Evolutionary conservation across 2,888 invertebrate species (phyloP), one percentile per base, ranked within the genome.

Genomic region (Podabrus alpinus): DNA sequence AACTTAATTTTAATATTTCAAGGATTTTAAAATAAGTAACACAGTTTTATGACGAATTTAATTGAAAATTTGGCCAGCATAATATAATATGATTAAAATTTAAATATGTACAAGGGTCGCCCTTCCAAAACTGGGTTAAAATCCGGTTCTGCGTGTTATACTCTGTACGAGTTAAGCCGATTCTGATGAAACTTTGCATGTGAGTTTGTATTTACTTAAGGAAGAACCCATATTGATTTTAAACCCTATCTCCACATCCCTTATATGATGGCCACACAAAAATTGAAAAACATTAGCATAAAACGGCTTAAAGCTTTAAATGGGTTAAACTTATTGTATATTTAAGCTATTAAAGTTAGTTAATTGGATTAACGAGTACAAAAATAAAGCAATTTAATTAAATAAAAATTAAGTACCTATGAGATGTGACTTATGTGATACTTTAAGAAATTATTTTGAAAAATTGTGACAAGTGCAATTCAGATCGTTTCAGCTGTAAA

Each of bases 381-480:
- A 45, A 13, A n/a, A 2, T 7, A 45, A 45, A 45, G n/a, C 5
- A 45, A 45, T 21, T 21, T 21, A 45, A 45, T 45, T 7, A 45
- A 45, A 7, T 3, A 15, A 61, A 15, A 61, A 61, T 17, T 15
- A 61, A 62, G 62, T 15, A 11, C n/a, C n/a, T n/a, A n/a, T 0
- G 62, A 62, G 13, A 62, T 62, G 19, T 17, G 24, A 66, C 62
- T 64, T 64, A 19, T 64, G 21, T 15, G 62, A 21, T 64, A 17
- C 21, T 64, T 64, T 64, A 64, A 64, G 62, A 64, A 64, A 64
- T 64, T 64, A 64, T 64, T 64, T 64, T 62, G 60, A 16, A 73
- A 77, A 77, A 78, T 79, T 79, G 76, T 79, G 78, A 79, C 79
- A 77, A 75, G 75, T 76, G 78, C 73, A 78, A 77, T 80, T 75